Evolutionary conservation across 2,888 invertebrate species (phyloP), one percentile per base, ranked within the genome.

Genomic region (Andrena chrysosceles): DNA sequence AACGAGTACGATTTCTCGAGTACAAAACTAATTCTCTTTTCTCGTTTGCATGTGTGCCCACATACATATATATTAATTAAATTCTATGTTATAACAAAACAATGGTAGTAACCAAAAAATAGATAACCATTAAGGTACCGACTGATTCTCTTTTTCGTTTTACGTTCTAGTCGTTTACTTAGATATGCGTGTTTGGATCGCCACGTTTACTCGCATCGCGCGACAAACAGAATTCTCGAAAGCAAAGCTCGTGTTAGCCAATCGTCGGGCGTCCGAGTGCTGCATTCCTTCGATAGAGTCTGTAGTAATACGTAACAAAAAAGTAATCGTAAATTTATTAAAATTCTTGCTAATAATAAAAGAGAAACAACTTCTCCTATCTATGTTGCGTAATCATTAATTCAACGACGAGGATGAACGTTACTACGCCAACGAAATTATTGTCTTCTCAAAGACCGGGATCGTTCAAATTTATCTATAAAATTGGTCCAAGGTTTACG

Each of bases 401-500:
- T 80, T 84, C 67, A 49, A 80, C 69, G 66, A 71, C 66, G 76
- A 23, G 48, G 74, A 72, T 49, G 16, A 71, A 54, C 10, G 29
- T 10, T 52, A 49, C 13, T 52, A 70, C 54, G 60, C 78, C 71
- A 83, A 71, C 48, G 49, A 88, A 91, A 89, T 91, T 90, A 91
- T 90, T 88, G 88, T 91, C 90, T 87, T 86, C 78, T 77, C 33
- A 49, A 83, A 83, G 88, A 86, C 84, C 76, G 70, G 83, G n/a
- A 85, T 85, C 60, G 77, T 73, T 71, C 69, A 77, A 64, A 49
- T 62, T 67, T 74, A 33, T 62, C 60, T 80, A 79, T 81, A 88
- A 81, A 87, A 90, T 88, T 90, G 88, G 88, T 91, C 89, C 89
- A 67, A 87, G 76, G 84, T 80, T 85, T 80, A 73, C 71, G 54